phyloP scores from a whole-genome alignment of 2,113 vertebrate genomes.

The Vidua chalybeata region DNA sequence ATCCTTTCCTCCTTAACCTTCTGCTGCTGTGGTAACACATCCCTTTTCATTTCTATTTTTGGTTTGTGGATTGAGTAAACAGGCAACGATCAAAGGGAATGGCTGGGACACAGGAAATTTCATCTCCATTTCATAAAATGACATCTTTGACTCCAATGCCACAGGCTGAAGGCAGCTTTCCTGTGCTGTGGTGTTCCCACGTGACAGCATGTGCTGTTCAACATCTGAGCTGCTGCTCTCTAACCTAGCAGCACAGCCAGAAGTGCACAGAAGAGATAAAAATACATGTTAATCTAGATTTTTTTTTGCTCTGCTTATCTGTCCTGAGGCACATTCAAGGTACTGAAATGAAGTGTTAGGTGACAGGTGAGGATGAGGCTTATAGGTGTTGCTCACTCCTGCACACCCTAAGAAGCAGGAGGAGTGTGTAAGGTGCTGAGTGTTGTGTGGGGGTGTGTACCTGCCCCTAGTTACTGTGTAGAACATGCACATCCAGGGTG shows the following conservation, averaged over 20 bases:
- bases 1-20: background rate
- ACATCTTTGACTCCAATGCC: background rate
- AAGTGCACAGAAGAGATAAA: background rate
- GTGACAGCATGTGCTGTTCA: background rate
- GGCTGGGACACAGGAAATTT: background rate
- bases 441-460: rapidly evolving
- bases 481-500: background rate
- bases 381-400: background rate
- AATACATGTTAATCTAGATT: background rate
- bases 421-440: background rate
- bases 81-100: background rate
- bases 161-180: background rate
- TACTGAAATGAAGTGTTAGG: background rate
- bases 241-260: background rate
- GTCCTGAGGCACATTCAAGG: background rate
- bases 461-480: background rate
- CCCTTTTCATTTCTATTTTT: background rate
- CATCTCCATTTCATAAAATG: background rate
- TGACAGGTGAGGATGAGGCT: background rate
- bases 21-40: background rate
- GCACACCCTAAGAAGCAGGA: background rate
- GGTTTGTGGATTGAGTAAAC: background rate
- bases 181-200: background rate
- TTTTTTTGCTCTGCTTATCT: background rate
- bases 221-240: background rate